phyloP scores from a whole-genome alignment of 2,797 vertebrate species.

The Mormyrus proboscirostris region DNA sequence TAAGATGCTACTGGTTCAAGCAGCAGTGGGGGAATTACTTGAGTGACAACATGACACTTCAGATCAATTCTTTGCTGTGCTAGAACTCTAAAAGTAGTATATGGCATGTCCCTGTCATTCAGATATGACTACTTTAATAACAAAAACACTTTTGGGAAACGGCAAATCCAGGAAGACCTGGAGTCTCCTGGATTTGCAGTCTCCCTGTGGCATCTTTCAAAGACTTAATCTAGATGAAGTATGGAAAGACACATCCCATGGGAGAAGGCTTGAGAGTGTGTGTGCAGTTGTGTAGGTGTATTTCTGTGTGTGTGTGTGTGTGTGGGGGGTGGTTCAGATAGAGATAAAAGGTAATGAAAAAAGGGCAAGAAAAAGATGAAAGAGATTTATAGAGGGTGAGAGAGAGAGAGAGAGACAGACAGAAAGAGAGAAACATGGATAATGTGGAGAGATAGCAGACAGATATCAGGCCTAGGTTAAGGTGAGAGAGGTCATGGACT shows the following conservation, averaged over 20 bases:
- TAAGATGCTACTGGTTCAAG: background rate
- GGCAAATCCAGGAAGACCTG: background rate
- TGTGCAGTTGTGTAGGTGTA: background rate
- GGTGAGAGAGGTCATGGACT: background rate
- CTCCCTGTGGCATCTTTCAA: background rate
- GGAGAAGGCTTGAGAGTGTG: background rate
- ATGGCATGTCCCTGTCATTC: background rate
- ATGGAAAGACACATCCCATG: background rate
- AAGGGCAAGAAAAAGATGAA: background rate
- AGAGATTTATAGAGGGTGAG: background rate
- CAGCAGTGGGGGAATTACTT: background rate
- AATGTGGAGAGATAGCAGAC: background rate
- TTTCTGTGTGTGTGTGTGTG: background rate
- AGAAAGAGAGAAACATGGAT: background rate
- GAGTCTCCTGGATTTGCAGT: background rate
- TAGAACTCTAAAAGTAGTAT: background rate
- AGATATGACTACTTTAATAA: background rate
- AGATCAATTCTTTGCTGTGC: background rate
- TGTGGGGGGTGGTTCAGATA: background rate
- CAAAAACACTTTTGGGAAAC: background rate
- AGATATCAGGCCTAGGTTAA: background rate
- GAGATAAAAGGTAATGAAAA: background rate
- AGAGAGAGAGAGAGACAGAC: background rate
- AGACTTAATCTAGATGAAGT: conserved; percentile 1
- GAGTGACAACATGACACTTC: background rate